Evolutionary conservation across 2,888 invertebrate species (phyloP), one percentile per base, ranked within the genome.

Genomic region (Dryadula phaetusa): DNA sequence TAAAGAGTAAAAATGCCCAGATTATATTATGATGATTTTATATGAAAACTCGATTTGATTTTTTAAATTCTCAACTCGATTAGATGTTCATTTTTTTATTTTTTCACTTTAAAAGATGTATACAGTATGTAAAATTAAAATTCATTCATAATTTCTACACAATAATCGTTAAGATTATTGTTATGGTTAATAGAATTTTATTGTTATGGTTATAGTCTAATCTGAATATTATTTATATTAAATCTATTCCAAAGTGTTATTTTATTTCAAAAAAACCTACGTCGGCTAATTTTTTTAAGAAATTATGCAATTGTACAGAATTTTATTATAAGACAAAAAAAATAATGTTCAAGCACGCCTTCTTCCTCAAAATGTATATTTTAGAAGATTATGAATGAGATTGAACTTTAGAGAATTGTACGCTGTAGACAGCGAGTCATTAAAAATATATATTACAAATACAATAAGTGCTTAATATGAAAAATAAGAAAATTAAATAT

Each of bases 361-460:
- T 49, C n/a, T 25, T 49, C 49, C 25, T 49, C n/a, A 49, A 49
- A n/a, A 49, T 52, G 25, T 28, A 7, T 28, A 52, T 52, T 14
- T 49, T 49, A 52, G 16, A 52, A 52, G 49, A n/a, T 25, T 28
- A 14, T 49, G n/a, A 49, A 25, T 49, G 28, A 16, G 16, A 28
- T 16, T 28, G 16, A n/a, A 10, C n/a, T 28, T 52, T 25, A 8
- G n/a, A 52, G n/a, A 28, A 28, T 25, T 28, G 28, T 52, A 28
- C 16, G 49, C 16, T 2, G 25, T 28, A 52, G 49, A 16, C 49
- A 8, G 16, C 49, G 16, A 52, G 16, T 10, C n/a, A 52, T 52
- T 28, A 16, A 16, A 52, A 28, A 52, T 20, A 12, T n/a, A 20
- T 25, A 7, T n/a, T 22, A 22, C 14, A 16, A 44, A 4, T 44